These are phyloP conservation scores for Lates calcarifer DNA, from an alignment of 2,113 vertebrate species.

Conservation along the genomic window DNA sequence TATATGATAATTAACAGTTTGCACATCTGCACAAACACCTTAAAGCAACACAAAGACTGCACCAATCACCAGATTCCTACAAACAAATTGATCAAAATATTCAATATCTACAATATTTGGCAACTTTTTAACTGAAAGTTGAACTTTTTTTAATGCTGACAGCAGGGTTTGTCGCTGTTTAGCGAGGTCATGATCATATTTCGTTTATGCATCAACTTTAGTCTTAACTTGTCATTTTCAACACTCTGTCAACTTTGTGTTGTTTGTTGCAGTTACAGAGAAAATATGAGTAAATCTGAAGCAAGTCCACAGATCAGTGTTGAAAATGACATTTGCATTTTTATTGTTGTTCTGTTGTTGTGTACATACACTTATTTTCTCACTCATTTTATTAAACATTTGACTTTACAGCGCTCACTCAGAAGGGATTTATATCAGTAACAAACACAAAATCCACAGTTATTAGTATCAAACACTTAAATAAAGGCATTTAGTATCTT, in stretches of 20 bases:
- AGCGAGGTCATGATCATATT: not conserved
- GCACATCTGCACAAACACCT: too few species aligned
- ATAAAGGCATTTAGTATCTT: not conserved
- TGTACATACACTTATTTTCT: not conserved
- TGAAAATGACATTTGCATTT: not conserved
- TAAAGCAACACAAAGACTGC: not conserved
- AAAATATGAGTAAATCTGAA: too few species aligned
- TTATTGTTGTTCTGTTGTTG: too few species aligned
- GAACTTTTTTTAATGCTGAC: not conserved
- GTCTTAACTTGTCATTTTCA: conserved; percentile 49
- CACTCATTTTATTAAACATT: conserved; percentile 11
- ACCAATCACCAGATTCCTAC: not conserved
- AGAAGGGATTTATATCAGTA: conserved; percentile 1
- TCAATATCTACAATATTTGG: not conserved
- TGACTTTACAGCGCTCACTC: not conserved
- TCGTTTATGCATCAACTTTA: conserved; percentile 17
- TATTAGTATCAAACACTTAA: not conserved
- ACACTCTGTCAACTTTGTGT: not conserved
- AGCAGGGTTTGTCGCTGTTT: too few species aligned
- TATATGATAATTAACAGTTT: too few species aligned
- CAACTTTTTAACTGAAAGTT: not conserved
- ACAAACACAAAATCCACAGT: not conserved
- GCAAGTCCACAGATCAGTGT: too few species aligned
- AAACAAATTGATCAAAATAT: not conserved
- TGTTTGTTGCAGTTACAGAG: not conserved